phyloP scores from a whole-genome alignment of 2,888 invertebrate genomes.

The Heliothis peltigera region DNA sequence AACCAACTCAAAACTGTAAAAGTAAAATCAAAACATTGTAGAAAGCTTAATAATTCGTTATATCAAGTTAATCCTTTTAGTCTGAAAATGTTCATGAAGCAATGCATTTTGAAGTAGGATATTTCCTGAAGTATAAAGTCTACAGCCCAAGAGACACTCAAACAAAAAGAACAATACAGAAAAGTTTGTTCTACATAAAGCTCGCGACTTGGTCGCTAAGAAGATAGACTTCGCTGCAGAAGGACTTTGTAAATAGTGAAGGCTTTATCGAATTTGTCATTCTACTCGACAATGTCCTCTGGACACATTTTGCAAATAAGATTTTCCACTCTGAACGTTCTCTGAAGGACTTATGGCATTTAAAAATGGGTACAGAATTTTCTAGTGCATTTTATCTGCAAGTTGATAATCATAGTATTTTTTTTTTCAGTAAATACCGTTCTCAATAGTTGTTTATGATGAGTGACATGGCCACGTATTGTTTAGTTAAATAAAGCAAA shows the following conservation, averaged over 20 bases:
- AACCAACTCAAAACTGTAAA: slow-evolving; percentile 6
- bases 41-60: neutral
- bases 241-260: slow-evolving; percentile 40
- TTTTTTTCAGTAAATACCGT: neutral
- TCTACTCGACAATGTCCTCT: slow-evolving; percentile 33
- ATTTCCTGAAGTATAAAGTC: neutral
- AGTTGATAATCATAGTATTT: neutral
- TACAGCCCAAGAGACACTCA: slow-evolving; percentile 5
- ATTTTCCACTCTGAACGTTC: slow-evolving; percentile 43
- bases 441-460: neutral
- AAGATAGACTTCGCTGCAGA: slow-evolving; percentile 32
- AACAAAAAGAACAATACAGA: slow-evolving; percentile 23
- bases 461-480: neutral
- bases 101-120: neutral
- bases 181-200: slow-evolving; percentile 32
- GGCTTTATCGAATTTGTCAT: slow-evolving; percentile 41
- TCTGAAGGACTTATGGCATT: slow-evolving; percentile 34
- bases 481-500: neutral
- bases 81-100: neutral
- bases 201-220: slow-evolving; percentile 19
- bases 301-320: slow-evolving; percentile 55
- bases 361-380: slow-evolving; percentile 8
- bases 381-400: slow-evolving; percentile 2
- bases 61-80: neutral
- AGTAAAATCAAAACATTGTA: neutral